phyloP scores from a whole-genome alignment of 2,113 vertebrate genomes.

The Tiliqua scincoides region DNA sequence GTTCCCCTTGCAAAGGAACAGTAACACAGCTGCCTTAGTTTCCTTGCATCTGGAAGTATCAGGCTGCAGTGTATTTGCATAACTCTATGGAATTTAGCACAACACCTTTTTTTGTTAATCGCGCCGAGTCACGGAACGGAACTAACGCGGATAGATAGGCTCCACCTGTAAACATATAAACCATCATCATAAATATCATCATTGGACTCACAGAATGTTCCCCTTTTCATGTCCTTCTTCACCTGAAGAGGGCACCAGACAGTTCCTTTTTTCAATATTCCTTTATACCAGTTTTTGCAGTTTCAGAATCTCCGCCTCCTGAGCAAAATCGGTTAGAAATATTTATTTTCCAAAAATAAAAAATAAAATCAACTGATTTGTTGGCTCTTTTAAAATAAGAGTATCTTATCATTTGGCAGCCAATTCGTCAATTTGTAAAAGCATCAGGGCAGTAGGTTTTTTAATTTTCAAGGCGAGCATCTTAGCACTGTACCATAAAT shows the following conservation, averaged over 20 bases:
- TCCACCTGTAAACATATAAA: too few relatives aligned
- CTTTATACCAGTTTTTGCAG: background rate
- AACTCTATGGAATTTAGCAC: too few relatives aligned
- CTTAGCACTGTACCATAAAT: background rate
- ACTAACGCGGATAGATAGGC: too few relatives aligned
- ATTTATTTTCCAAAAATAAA: background rate
- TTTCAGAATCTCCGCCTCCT: background rate
- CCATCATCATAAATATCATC: background rate
- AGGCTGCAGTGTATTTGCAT: too few relatives aligned
- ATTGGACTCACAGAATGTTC: background rate
- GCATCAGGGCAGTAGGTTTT: slow-evolving; percentile 1
- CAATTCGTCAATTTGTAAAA: background rate
- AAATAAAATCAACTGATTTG: too few relatives aligned
- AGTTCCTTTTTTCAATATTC: background rate
- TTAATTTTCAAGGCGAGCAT: background rate
- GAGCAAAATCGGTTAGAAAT: background rate
- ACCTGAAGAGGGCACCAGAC: background rate
- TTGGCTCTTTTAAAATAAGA: background rate
- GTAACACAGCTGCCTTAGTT: too few relatives aligned
- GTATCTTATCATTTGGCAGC: background rate
- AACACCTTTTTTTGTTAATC: too few relatives aligned
- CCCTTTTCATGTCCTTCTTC: background rate
- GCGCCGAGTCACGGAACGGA: too few relatives aligned
- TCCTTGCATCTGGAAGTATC: too few relatives aligned
- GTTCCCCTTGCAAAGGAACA: too few relatives aligned